phyloP scores from a whole-genome alignment of 2,797 vertebrate species.

The Dromococcyx pavoninus region DNA sequence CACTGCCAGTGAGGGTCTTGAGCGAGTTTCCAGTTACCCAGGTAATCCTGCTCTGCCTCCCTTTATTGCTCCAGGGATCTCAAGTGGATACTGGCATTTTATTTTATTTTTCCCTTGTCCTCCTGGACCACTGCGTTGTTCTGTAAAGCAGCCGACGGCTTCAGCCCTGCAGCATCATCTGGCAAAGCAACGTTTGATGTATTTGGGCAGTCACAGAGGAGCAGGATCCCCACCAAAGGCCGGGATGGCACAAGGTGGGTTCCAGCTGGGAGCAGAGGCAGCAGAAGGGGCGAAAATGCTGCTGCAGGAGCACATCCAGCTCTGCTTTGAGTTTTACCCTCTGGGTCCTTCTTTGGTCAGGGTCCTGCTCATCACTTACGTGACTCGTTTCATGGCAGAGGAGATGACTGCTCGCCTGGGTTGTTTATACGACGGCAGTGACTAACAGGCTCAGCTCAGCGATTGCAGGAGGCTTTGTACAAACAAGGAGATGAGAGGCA shows the following conservation, averaged over 20 bases:
- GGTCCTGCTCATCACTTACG: background rate
- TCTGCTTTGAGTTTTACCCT: background rate
- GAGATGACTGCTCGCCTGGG: background rate
- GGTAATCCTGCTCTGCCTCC: constrained; percentile 51
- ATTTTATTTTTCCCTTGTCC: background rate
- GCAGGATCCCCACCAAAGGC: background rate
- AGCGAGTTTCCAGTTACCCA: constrained; percentile 50
- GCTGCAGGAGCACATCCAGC: background rate
- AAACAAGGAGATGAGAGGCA: constrained; percentile 58
- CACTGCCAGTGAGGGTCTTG: constrained; percentile 42
- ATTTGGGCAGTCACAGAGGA: accelerated
- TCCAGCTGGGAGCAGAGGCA: accelerated
- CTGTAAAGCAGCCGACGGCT: background rate
- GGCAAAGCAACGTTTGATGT: background rate
- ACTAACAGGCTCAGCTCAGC: background rate
- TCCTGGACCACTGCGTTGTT: background rate
- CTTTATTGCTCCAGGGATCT: constrained; percentile 45
- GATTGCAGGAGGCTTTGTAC: constrained; percentile 30
- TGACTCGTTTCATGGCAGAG: background rate
- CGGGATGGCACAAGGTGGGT: background rate
- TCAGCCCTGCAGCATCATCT: accelerated
- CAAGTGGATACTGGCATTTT: background rate
- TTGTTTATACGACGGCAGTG: background rate
- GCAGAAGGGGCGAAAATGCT: background rate
- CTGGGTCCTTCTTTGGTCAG: background rate